Base-by-base conservation (phyloP, 1,140 invertebrate species). In the Dendrolimus punctatus region DNA sequence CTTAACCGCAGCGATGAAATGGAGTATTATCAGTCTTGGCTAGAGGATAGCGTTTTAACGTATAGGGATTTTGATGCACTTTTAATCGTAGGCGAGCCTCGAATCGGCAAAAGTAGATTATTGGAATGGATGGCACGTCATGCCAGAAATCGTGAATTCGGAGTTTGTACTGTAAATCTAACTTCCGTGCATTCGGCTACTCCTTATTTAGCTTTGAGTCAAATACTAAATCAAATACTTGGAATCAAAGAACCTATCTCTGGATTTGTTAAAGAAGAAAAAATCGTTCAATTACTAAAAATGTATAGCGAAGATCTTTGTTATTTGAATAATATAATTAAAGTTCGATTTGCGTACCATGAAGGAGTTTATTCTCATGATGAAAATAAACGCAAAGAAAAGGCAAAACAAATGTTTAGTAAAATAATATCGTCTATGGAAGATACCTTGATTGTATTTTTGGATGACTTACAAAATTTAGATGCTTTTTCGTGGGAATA, bases 21-120 rank as follows among this genome's bases (percentile, higher is more conserved):
- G 48, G 75, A 82, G 49, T 80, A 80, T 60, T 82, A 85, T 51
- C 54, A 76, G 51, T 68, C 64, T 44, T 81, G 87, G 69, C 64
- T 88, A 8, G 58, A 73, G 40, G 57, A 81, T 39, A 60, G 55
- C 39, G 49, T 62, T 42, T 63, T 61, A 57, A 38, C 62, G 5
- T 64, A 58, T 58, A 68, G 78, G 63, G 69, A 81, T 62, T 81
- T 81, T 49, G 76, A 87, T 61, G 76, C 80, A 8, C 66, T 86
- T 47, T 63, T 84, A 55, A 55, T 82, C 6, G 66, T 86, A 43
- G 87, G 87, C 39, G 81, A 87, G 59, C 60, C 68, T 9, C 76
- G 86, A 50, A 77, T 87, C 40, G 88, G 88, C 3, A 89, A 89
- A 69, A 77, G 70, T 9, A 70, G 78, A 51, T 49, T 88, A 41